Evolutionary conservation across 2,797 vertebrate species (phyloP), one percentile per base, ranked within the genome.

Genomic region (Melanotaenia boesemani): DNA sequence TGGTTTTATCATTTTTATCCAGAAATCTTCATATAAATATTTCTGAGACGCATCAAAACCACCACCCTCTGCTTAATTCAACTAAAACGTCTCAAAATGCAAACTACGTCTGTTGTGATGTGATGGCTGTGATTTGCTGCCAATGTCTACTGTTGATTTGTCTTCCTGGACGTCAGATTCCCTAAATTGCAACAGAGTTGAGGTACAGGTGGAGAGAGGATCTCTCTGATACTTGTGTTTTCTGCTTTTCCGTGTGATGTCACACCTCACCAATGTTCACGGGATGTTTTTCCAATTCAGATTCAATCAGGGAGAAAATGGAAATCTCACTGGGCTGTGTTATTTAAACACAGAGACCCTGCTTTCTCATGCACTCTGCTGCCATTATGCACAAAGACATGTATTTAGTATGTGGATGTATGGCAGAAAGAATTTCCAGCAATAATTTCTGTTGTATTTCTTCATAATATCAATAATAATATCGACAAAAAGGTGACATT

Each of bases 261-360:
- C 77, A 71, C 73, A 59, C 60, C 52, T 50, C 64, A 41, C 63
- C 72, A 67, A 74, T 71, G 83, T 80, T 83, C 84, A 85, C 48
- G 70, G 46, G 81, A 69, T 79, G 74, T 72, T 90, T 41, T 92
- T 91, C 82, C 86, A 93, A 91, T 92, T 91, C 88, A 79, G 77
- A 91, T 77, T 80, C 86, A 88, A 91, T 92, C 91, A 89, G 81
- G 89, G 83, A 82, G 91, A 91, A 92, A 92, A 92, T 91, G 88
- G 85, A 89, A 90, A 90, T 91, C 89, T 88, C 85, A 83, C 86
- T 84, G 84, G 83, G 75, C 81, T 90, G 87, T 81, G 79, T 89
- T 89, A 92, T 91, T 91, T 87, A 90, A 88, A 90, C 88, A 89
- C 83, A 74, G 65, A 64, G 52, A 76, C 26, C 61, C 65, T 22